Conservation (phyloP, 2,888 invertebrate genomes). For the Stenotaenia linearis region DNA sequence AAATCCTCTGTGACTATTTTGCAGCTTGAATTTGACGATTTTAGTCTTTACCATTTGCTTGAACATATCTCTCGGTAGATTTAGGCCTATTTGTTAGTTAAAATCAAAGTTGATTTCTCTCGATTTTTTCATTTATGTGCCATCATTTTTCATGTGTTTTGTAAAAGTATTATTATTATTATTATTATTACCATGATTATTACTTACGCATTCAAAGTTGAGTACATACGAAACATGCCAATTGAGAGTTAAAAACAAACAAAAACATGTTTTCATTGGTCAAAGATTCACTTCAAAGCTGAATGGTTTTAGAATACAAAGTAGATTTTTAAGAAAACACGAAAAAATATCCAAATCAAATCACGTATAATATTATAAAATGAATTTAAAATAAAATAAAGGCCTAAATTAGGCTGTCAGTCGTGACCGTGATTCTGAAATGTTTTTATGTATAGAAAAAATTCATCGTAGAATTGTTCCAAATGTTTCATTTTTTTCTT, state of each 20-base stretch:
- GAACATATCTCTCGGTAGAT: not conserved
- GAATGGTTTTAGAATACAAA: not conserved
- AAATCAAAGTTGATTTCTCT: not conserved
- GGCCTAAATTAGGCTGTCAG: constrained; percentile 3
- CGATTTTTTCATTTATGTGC: not conserved
- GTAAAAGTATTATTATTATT: not conserved
- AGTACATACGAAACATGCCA: not conserved
- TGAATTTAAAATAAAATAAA: not conserved
- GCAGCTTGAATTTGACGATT: not conserved
- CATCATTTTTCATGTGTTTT: not conserved
- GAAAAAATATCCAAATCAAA: not conserved
- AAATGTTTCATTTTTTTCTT: constrained; percentile 3
- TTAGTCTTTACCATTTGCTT: constrained; percentile 4
- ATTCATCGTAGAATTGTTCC: not conserved
- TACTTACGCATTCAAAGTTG: not conserved
- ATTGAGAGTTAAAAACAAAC: not conserved
- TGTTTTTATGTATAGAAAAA: not conserved
- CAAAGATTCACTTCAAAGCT: not conserved
- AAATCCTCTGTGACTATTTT: not conserved
- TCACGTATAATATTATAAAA: not conserved
- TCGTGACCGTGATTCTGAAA: not conserved
- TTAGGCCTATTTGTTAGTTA: not conserved
- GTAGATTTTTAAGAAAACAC: not conserved
- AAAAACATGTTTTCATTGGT: not conserved
- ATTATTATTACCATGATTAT: too few species aligned